Evolutionary conservation across 2,797 vertebrate genomes (phyloP).

Genomic region (Buphagus erythrorhynchus): DNA sequence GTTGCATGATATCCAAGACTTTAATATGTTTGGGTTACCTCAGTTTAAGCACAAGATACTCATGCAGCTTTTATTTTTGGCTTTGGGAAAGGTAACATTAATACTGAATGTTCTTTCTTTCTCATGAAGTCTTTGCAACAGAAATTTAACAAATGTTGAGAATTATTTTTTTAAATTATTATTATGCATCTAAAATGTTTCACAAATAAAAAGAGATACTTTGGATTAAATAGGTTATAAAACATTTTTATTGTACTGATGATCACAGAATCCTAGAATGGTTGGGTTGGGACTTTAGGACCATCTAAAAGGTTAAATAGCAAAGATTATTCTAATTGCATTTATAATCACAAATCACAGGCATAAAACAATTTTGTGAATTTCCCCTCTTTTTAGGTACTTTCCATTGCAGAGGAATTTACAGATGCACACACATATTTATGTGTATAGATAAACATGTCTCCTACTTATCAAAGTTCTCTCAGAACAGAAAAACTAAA

Average conservation of each 20-base stretch:
- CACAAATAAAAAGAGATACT: not conserved
- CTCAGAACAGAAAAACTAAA: constrained; percentile 67
- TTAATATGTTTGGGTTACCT: not conserved
- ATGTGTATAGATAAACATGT: not conserved
- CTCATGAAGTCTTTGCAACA: not conserved
- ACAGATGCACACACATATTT: not conserved
- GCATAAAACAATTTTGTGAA: not conserved
- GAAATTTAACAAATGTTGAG: not conserved
- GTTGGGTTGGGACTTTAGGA: not conserved
- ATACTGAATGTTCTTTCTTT: not conserved
- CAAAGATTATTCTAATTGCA: not conserved
- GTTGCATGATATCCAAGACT: not conserved
- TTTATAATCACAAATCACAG: not conserved
- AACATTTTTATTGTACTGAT: not conserved
- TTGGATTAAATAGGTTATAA: not conserved
- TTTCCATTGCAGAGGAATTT: not conserved
- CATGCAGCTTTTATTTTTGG: not conserved
- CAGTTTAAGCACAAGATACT: not conserved
- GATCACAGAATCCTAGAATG: not conserved
- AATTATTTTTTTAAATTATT: not conserved
- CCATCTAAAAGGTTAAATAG: not conserved
- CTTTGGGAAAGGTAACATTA: not conserved
- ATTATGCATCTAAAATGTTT: not conserved
- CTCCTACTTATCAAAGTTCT: constrained; percentile 46
- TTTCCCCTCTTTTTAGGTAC: not conserved